Evolutionary conservation across 2,113 vertebrate species (phyloP).

Genomic region (Cricetomys ansorgei): DNA sequence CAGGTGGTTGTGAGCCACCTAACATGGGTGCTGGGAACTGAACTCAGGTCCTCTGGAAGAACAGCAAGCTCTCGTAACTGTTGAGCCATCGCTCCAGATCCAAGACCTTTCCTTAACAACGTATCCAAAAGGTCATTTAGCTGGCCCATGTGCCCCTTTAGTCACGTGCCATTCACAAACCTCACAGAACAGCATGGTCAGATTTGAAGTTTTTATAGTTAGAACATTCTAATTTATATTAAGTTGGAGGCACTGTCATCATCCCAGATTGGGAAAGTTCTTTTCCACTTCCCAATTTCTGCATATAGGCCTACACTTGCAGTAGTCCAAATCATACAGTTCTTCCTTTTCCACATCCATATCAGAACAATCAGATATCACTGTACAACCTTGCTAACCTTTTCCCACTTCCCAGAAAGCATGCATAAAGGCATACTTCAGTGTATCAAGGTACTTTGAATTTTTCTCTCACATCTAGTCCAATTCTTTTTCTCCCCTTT

Average conservation of each 20-base stretch:
- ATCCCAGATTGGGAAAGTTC: not conserved
- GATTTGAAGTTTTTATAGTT: slow-evolving; percentile 35
- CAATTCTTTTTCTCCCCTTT: not conserved
- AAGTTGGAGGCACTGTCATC: not conserved
- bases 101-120: not conserved
- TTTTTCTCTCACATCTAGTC: slow-evolving; percentile 4
- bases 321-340: not conserved
- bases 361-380: slow-evolving; percentile 26
- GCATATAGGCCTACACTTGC: not conserved
- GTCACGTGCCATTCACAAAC: not conserved
- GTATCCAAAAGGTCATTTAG: not conserved
- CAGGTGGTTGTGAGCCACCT: not conserved
- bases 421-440: not conserved
- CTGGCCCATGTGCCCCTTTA: not conserved
- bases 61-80: not conserved
- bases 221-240: slow-evolving; percentile 10
- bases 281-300: slow-evolving; percentile 21
- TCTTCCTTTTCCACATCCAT: slow-evolving; percentile 20
- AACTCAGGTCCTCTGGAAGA: not conserved
- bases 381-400: not conserved
- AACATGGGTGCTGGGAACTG: not conserved
- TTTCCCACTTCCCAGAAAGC: not conserved
- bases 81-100: not conserved
- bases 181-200: not conserved
- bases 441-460: not conserved